Evolutionary conservation across 2,888 invertebrate species (phyloP).

Genomic region (Synanthedon andrenaeformis): DNA sequence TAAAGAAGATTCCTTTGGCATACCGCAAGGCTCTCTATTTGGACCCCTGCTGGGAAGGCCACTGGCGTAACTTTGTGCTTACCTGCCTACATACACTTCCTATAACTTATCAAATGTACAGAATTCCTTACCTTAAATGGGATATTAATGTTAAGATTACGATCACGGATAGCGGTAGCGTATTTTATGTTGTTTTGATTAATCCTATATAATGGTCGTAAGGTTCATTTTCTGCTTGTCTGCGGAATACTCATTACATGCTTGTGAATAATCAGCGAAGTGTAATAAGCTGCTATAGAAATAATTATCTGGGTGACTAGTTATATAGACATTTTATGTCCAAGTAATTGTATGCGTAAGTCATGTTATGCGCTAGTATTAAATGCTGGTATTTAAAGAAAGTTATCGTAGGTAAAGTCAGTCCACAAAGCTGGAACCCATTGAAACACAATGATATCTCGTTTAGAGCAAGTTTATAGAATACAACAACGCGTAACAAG

Average conservation of each 20-base stretch:
- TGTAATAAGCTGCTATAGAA: neutral
- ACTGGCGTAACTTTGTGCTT: slow-evolving; percentile 8
- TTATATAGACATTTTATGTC: too few species aligned
- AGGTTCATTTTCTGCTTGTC: neutral
- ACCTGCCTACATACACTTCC: slow-evolving; percentile 8
- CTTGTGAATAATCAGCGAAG: neutral
- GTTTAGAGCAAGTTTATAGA: too few species aligned
- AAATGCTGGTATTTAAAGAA: too few species aligned
- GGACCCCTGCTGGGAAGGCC: slow-evolving; percentile 10
- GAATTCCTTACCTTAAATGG: slow-evolving; percentile 5
- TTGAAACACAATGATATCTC: too few species aligned
- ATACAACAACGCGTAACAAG: too few species aligned
- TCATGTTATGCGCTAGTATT: too few species aligned
- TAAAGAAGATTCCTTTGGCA: neutral
- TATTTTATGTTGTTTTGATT: slow-evolving; percentile 8
- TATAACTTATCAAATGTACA: slow-evolving; percentile 8
- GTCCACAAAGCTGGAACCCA: too few species aligned
- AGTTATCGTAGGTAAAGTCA: too few species aligned
- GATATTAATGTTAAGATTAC: slow-evolving; percentile 7
- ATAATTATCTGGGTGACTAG: too few species aligned
- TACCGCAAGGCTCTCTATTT: slow-evolving; percentile 1
- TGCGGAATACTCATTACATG: neutral
- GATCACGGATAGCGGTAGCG: slow-evolving; percentile 5
- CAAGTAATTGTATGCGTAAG: too few species aligned
- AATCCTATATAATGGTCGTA: slow-evolving; percentile 6